Base-by-base conservation (phyloP, 2,797 vertebrate species). In the Hafferia zeledoni region DNA sequence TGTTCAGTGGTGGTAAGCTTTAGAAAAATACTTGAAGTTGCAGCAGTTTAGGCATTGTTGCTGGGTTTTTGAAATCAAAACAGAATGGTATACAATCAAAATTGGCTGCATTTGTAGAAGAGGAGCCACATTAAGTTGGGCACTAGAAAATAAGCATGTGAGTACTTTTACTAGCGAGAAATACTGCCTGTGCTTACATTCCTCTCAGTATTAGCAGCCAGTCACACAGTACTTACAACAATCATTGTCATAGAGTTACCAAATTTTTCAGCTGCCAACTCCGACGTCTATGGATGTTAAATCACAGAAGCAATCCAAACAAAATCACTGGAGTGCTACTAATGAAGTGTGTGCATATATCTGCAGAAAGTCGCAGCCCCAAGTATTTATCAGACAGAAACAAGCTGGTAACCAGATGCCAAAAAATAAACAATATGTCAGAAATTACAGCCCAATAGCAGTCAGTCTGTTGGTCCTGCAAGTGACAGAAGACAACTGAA, bases 281-380 rank as follows among this genome's bases (percentile, higher is more conserved):
- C 33, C 3, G 0, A 59, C 90, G 89, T 69, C 95, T 75, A 22
- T 3, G 9, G 87, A 95, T 75, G 75, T 77, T 86, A 80, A 85
- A 83, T 86, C 76, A 91, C 55, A 76, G 80, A 88, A 91, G 43
- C 59, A 81, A 86, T 72, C 69, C 65, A 90, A 88, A 88, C 39
- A 91, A 71, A 94, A 93, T 65, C 72, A 94, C 46, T 7, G 7
- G 33, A 89, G 61, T 50, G 49, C 47, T 83, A 72, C 65, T 88
- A 91, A 92, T 83, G 61, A 96, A 91, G 43, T 39, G 33, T 43
- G 17, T 47, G 41, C 55, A 30, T 2, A 83, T 72, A 85, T 71
- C 50, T 0, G 2, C 35, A 87, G 20, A 56, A 87, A 78, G 31
- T 46, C 2, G 0, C 50, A 63, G 50, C 30, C 47, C 23, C 28